Base-by-base conservation (phyloP, 2,888 invertebrate genomes). In the Ptychoptera contaminata region DNA sequence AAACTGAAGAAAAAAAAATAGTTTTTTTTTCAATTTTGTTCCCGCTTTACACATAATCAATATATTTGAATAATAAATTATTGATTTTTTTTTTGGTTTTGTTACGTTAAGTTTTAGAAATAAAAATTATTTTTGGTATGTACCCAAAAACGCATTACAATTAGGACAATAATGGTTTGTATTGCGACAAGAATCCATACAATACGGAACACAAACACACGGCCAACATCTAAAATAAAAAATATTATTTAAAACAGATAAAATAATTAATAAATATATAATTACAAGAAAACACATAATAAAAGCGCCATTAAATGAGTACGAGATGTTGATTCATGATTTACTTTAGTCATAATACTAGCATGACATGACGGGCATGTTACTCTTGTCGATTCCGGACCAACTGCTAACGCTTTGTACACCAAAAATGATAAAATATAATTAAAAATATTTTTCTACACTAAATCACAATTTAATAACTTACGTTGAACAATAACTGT, bases 81-180 rank as follows among this genome's bases (percentile, higher is more conserved):
- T 23, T 23, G 23, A 23, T 23, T 23, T 23, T 3, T 23, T 23
- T 5, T 3, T 23, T 23, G 3, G 23, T 23, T 23, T 23, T 5
- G 4, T 23, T 23, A 7, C n/a, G n/a, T n/a, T n/a, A n/a, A n/a
- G n/a, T n/a, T n/a, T n/a, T n/a, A n/a, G n/a, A n/a, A n/a, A n/a
- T n/a, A 23, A 23, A 23, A 23, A 23, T 40, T 60, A 61, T 40
- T 52, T 51, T 46, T 54, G 43, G 50, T 62, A 64, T 37, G 62
- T 61, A 34, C 71, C 72, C 9, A 72, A 49, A 48, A 62, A 69
- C 0, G 65, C 54, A 38, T 60, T 60, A 53, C 71, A 71, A 49
- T 63, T 61, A 0, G 70, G 67, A 43, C 71, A 72, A 48, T 67
- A 68, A 50, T 71, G 71, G 34, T 67, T 63, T 1, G 61, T 58